Conservation (phyloP, 2,797 vertebrate species). For the Fundulus diaphanus region DNA sequence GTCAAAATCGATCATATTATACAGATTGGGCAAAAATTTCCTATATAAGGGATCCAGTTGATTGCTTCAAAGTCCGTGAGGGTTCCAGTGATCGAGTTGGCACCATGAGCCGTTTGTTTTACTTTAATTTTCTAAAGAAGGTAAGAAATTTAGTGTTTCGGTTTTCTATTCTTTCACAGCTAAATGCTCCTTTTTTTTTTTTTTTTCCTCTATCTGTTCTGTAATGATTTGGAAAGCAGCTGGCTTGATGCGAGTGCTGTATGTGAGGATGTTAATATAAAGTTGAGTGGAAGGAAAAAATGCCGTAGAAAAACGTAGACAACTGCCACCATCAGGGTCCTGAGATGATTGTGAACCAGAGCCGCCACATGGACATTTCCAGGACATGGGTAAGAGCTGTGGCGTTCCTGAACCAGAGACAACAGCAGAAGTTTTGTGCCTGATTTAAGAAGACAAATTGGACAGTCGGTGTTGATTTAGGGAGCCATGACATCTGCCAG, state of each 20-base stretch:
- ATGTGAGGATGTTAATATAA: too few relatives aligned
- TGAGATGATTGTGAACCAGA: background rate
- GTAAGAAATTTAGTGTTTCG: slow-evolving; percentile 57
- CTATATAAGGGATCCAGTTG: too few relatives aligned
- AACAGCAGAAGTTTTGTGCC: background rate
- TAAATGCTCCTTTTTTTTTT: slow-evolving; percentile 62
- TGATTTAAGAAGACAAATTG: background rate
- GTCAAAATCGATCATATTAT: too few relatives aligned
- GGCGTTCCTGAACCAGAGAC: background rate
- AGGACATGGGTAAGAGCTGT: background rate
- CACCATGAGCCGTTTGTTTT: slow-evolving; percentile 52
- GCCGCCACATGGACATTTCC: too few relatives aligned
- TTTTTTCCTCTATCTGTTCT: slow-evolving; percentile 61
- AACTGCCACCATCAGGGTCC: background rate
- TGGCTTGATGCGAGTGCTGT: too few relatives aligned
- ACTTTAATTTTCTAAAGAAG: slow-evolving; percentile 61
- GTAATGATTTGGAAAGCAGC: slow-evolving; percentile 56
- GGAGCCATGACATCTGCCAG: background rate
- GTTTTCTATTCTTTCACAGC: slow-evolving; percentile 62
- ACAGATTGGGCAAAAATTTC: too few relatives aligned
- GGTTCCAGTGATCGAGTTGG: slow-evolving; percentile 64
- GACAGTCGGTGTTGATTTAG: background rate
- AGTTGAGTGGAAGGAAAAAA: background rate
- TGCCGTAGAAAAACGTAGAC: background rate
- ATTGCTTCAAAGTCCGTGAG: slow-evolving; percentile 58